A percentile compares a stretch with the other conserved stretches of the same genome.
Evolutionary conservation across 2,113 vertebrate species (phyloP).

Genomic region (Morone saxatilis): DNA sequence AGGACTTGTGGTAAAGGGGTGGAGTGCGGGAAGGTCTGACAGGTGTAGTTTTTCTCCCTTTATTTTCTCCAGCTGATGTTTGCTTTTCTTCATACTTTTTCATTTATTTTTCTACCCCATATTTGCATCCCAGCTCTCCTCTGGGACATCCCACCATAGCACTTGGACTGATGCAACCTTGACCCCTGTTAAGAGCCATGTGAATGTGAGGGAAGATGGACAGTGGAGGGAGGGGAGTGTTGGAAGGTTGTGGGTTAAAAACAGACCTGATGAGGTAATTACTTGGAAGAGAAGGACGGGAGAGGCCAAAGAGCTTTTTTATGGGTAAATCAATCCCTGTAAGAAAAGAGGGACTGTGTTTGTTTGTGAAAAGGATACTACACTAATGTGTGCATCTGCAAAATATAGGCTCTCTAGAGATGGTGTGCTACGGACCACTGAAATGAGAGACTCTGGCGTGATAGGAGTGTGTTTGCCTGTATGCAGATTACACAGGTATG

Average conservation of each 20-base stretch:
- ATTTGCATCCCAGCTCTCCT: constrained; percentile 1
- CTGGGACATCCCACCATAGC: neutral
- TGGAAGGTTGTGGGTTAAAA: constrained; percentile 54
- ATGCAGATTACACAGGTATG: constrained; percentile 2
- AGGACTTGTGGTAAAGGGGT: constrained; percentile 46
- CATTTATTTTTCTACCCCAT: neutral
- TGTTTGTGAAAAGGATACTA: constrained; percentile 65
- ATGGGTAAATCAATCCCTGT: constrained; percentile 76
- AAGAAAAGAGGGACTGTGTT: constrained; percentile 55
- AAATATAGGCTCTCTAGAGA: constrained; percentile 42
- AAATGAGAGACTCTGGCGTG: constrained; percentile 43
- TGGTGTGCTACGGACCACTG: constrained; percentile 12
- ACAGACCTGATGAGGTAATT: constrained; percentile 71
- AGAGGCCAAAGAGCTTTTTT: constrained; percentile 65
- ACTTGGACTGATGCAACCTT: constrained; percentile 10
- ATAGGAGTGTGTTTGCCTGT: constrained; percentile 23
- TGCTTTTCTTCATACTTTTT: constrained; percentile 2
- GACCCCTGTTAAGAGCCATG: constrained; percentile 35
- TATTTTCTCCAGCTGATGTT: constrained; percentile 62
- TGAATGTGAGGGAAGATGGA: neutral
- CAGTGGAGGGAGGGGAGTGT: neutral
- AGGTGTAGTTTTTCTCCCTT: constrained; percentile 56
- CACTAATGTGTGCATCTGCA: constrained; percentile 57
- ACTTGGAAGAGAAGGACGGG: constrained; percentile 46
- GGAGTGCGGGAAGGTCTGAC: constrained; percentile 33